phyloP scores from a whole-genome alignment of 37 sponge, comb jelly and placozoan species.

The Chondrilla cf. caribensis region DNA sequence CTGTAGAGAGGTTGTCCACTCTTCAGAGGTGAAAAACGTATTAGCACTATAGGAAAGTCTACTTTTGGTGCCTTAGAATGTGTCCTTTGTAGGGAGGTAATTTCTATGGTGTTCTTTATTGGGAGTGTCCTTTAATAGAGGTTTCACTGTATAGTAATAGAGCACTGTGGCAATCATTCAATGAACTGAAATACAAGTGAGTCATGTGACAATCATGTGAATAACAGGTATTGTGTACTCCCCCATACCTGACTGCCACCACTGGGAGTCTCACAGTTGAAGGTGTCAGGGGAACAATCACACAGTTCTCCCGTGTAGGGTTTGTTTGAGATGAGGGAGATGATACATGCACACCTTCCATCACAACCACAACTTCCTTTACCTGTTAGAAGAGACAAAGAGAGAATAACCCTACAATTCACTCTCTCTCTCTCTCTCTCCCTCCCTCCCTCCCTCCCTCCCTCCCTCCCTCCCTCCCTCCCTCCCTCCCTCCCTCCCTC shows the following conservation, averaged over 20 bases:
- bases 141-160: slow-evolving; percentile 10
- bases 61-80: too few relatives aligned
- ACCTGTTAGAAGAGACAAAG: background rate
- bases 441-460: too few relatives aligned
- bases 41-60: too few relatives aligned
- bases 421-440: too few relatives aligned
- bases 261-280: background rate
- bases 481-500: background rate
- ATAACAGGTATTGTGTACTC: too few relatives aligned
- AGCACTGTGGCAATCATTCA: too few relatives aligned
- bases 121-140: too few relatives aligned
- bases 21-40: too few relatives aligned
- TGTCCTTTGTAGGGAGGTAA: slow-evolving; percentile 20
- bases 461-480: background rate
- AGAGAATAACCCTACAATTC: background rate
- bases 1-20: too few relatives aligned
- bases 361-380: slow-evolving; percentile 1
- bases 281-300: slow-evolving; percentile 9
- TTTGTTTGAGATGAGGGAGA: background rate
- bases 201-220: too few relatives aligned
- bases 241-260: background rate
- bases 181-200: too few relatives aligned
- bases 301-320: slow-evolving; percentile 15
- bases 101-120: slow-evolving; percentile 32
- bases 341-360: background rate